Base-by-base conservation (phyloP, 2,888 invertebrate species). In the Cephus sareptanus region DNA sequence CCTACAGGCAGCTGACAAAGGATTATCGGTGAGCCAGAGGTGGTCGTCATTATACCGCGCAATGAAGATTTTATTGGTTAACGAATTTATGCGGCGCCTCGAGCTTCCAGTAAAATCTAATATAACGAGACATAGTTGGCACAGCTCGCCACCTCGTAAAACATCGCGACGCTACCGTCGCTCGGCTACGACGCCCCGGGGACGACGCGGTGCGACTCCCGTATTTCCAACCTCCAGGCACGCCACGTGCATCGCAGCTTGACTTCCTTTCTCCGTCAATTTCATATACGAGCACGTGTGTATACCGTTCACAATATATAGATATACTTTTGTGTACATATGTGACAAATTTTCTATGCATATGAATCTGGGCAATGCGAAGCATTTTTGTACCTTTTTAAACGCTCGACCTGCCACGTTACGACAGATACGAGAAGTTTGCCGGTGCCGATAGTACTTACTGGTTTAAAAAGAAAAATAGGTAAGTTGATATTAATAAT, bases 51-150 rank as follows among this genome's bases (percentile, higher is more conserved):
- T 87, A 83, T 81, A 82, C 79, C 78, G 34, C 80, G 81, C 85
- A 85, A 86, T 87, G 88, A 89, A 86, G 84, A 88, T 89, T 90
- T 90, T 88, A 90, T 89, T 88, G 89, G 88, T 88, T 89, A 88
- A 90, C 89, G 88, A 89, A 90, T 90, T 90, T 89, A 89, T 89
- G 88, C 87, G 88, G 87, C 88, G 89, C 88, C 87, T 85, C 83
- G 83, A 86, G 87, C 85, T 81, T 77, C 84, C 85, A 85, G 87
- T 89, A 88, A 89, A 89, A 89, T 89, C 88, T 88, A 89, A 89
- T 89, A 88, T 89, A 89, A 90, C 89, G 90, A 89, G 88, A 87
- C 89, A 88, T 88, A 89, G 89, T 90, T 90, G 89, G 89, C 89
- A 89, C 86, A 83, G 86, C 81, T 88, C 85, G 86, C 88, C 89